Conservation (phyloP, 2,797 vertebrate genomes). For the Labeo calbasu region DNA sequence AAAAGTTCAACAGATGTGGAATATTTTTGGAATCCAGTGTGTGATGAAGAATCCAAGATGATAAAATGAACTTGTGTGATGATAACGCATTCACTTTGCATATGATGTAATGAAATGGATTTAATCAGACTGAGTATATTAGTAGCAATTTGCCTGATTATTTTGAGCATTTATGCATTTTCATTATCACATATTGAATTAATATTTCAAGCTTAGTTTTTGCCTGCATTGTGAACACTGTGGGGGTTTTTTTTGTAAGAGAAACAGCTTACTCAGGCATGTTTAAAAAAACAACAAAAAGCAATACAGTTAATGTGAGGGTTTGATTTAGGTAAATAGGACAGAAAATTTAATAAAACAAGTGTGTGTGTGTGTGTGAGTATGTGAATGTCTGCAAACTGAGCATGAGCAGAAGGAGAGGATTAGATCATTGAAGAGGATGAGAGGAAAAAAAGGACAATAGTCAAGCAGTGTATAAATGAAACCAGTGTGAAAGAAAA, state of each 20-base stretch:
- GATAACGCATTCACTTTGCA: background rate
- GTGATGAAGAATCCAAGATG: background rate
- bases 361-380: background rate
- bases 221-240: background rate
- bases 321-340: background rate
- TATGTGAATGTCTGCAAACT: background rate
- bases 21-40: constrained; percentile 3
- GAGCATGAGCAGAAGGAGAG: constrained; percentile 1
- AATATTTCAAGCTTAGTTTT: background rate
- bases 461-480: constrained; percentile 8
- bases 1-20: background rate
- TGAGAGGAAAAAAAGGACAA: constrained; percentile 7
- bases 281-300: background rate
- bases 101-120: constrained; percentile 2
- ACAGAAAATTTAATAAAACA: background rate
- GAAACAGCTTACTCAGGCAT: background rate
- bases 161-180: background rate
- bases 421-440: constrained; percentile 2
- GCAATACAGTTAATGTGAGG: background rate
- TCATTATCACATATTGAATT: background rate
- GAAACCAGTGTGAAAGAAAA: background rate
- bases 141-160: background rate
- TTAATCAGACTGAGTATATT: background rate
- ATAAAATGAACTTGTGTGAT: background rate
- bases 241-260: background rate